Base-by-base conservation (phyloP, 2,888 invertebrate species). In the Andrena hattorfiana region DNA sequence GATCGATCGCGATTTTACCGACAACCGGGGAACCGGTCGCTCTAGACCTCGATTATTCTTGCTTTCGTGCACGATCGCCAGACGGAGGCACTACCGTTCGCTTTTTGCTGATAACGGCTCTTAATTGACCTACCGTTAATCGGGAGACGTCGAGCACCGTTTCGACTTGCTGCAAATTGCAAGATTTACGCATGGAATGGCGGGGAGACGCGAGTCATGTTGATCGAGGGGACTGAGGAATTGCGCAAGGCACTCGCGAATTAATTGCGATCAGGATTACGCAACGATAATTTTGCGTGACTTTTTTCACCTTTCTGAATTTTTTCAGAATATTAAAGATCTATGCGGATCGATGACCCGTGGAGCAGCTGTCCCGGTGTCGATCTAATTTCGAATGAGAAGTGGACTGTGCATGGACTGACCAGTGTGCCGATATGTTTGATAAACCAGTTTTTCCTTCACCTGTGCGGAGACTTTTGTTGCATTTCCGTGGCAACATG, bases 81-180 rank as follows among this genome's bases (percentile, higher is more conserved):
- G 93, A 89, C 92, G 93, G 93, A 93, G 93, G 75, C 93, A 93
- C 93, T 83, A 87, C 88, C 87, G 77, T 69, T 35, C 51, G 35
- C 59, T 67, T 71, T 64, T 28, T 16, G 13, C 54, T n/a, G 30
- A 74, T 70, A 75, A 30, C 62, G 16, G 23, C 16, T 5, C 5
- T 13, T 8, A 13, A 23, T 42, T 13, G 16, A 26, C 4, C 35
- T 3, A 0, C 8, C 13, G 74, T 72, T n/a, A 59, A 7, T 20
- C 5, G 16, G 3, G n/a, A n/a, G 30, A 16, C 42, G 16, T 6
- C 30, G 30, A 48, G 13, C 23, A 16, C 13, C 8, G 23, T 42
- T n/a, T 35, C 20, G 20, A 7, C 2, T 16, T 8, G 7, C 23
- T 60, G 28, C 20, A 2, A 13, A 28, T 7, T 16, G 6, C 23